Base-by-base conservation (phyloP, 2,113 vertebrate genomes). In the Zosterops hypoxanthus region DNA sequence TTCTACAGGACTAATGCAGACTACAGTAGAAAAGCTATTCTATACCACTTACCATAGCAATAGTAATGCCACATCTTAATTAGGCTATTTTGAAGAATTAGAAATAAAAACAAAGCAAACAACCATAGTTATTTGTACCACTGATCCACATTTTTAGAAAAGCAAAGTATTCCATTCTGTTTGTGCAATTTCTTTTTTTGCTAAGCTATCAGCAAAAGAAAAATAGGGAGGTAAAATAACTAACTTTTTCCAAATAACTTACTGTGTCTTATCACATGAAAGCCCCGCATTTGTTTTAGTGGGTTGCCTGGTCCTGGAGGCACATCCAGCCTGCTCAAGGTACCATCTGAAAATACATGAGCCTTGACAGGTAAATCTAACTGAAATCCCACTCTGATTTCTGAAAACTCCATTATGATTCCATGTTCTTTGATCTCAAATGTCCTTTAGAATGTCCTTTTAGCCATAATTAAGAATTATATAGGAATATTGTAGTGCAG, bases 251-350 rank as follows among this genome's bases (percentile, higher is more conserved):
- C 29, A 64, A 8, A n/a, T 17, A 21, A 14, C 11, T 24, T n/a
- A 44, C 19, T 59, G 4, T 23, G n/a, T 80, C 18, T 77, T 52
- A 53, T 24, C 12, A 26, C 14, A 36, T 6, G n/a, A 46, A 39
- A 88, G 8, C 3, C 26, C 34, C 0, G 0, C 12, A 15, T 55
- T 80, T 50, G 12, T 60, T 50, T 50, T 28, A 53, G 23, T 50
- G 2, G 31, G 12, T 33, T 49, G 21, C 4, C 46, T 77, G 28
- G 13, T 73, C 29, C 41, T 21, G 49, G 12, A 72, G 36, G 13
- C 34, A 72, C 17, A 72, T 24, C 5, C 46, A 73, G 15, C 4
- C 8, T 15, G 1, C 39, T 59, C 2, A 0, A 73, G 60, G 31
- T 60, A 28, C 6, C 34, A 61, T 7, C 42, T 46, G 61, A 83